These are phyloP conservation scores for Argya squamiceps DNA, from an alignment of 2,797 vertebrate species.

Conservation along the genomic window DNA sequence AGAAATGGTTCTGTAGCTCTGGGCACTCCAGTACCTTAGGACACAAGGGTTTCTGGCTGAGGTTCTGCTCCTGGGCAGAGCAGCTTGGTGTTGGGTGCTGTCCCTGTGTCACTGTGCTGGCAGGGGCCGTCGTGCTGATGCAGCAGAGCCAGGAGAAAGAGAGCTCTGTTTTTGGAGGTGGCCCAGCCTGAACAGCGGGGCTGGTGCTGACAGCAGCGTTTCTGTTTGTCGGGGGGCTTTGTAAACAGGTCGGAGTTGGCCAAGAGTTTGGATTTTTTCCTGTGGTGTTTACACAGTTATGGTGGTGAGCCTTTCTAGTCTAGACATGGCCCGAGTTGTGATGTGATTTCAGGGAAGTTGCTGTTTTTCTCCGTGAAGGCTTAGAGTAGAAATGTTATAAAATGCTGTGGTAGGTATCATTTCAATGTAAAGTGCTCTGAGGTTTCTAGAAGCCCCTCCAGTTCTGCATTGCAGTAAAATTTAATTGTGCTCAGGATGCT, in stretches of 20 bases:
- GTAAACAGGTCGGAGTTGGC: not conserved
- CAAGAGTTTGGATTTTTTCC: not conserved
- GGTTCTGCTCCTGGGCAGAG: not conserved
- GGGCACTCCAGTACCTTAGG: not conserved
- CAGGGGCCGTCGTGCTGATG: not conserved
- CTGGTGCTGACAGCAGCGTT: not conserved
- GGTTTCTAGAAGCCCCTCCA: not conserved
- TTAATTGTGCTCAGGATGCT: slow-evolving; percentile 12
- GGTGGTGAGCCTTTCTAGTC: not conserved
- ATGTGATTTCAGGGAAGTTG: not conserved
- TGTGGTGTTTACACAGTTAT: not conserved
- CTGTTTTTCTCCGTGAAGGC: not conserved
- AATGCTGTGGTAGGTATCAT: not conserved
- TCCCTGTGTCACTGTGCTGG: not conserved
- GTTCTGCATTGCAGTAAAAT: not conserved
- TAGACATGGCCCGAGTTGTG: not conserved
- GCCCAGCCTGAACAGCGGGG: not conserved
- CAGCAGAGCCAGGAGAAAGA: not conserved
- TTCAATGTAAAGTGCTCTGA: not conserved
- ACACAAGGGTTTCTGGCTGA: not conserved
- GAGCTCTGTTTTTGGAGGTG: not conserved
- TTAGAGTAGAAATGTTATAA: not conserved
- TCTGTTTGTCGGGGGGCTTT: not conserved
- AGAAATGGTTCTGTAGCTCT: not conserved
- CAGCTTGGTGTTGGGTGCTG: not conserved